Percentiles rank a stretch among this genome's conserved stretches.
These are phyloP conservation scores for Venturia canescens DNA, from an alignment of 1,140 invertebrate species.

Conservation along the genomic window DNA sequence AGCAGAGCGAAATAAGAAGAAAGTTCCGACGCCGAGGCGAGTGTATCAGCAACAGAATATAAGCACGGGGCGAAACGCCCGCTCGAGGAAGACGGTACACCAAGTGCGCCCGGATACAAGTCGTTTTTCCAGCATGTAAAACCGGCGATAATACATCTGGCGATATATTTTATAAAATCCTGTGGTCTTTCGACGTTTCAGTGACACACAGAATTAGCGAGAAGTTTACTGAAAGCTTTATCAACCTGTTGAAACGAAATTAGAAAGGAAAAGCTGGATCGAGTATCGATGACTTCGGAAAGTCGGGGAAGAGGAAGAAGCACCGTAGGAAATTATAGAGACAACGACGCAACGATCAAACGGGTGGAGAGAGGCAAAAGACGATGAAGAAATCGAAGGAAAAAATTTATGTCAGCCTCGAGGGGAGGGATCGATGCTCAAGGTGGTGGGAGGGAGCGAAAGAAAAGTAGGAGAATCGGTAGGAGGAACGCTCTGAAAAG, in stretches of 20 bases:
- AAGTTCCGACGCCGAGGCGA: conserved; percentile 23
- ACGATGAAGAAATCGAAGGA: neutral
- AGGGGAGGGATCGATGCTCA: too few species aligned
- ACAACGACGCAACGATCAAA: too few species aligned
- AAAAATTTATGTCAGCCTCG: too few species aligned
- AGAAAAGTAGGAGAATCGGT: neutral
- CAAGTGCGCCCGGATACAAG: conserved; percentile 28
- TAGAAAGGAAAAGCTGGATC: too few species aligned
- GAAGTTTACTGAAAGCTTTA: too few species aligned
- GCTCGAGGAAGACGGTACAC: conserved; percentile 16
- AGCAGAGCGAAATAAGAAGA: conserved; percentile 29
- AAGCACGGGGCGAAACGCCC: neutral
- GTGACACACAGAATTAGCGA: too few species aligned
- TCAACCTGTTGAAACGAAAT: too few species aligned
- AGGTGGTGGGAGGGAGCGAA: neutral
- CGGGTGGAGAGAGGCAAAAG: neutral
- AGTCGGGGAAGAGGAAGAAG: too few species aligned
- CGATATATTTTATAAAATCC: neutral
- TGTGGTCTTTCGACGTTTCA: too few species aligned
- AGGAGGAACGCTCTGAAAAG: neutral
- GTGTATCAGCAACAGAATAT: neutral
- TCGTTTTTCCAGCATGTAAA: conserved; percentile 22
- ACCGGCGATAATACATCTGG: neutral
- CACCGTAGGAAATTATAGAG: too few species aligned
- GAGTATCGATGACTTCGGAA: too few species aligned